phyloP scores from a whole-genome alignment of 2,888 invertebrate species.

The Lasioglossum malachurum region DNA sequence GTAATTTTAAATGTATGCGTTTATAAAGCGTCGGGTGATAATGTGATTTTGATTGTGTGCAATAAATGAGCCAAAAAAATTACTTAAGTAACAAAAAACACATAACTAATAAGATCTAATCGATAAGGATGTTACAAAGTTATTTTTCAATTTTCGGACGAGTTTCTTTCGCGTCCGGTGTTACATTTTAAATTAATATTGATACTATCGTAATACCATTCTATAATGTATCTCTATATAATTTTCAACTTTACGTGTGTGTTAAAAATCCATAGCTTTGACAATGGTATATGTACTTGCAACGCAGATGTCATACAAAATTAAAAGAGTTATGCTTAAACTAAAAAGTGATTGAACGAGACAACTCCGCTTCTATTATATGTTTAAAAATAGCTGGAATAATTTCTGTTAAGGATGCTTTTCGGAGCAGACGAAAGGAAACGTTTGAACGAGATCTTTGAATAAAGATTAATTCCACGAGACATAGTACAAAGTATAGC shows the following conservation, averaged over 20 bases:
- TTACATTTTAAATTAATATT: slow-evolving; percentile 13
- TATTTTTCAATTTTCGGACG: slow-evolving; percentile 23
- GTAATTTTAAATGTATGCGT: slow-evolving; percentile 9
- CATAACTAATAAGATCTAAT: slow-evolving; percentile 4
- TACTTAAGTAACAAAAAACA: slow-evolving; percentile 21
- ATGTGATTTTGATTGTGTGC: slow-evolving; percentile 23
- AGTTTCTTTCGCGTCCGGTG: slow-evolving; percentile 16
- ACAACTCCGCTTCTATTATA: background rate
- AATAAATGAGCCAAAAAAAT: slow-evolving; percentile 35
- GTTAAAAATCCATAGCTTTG: slow-evolving; percentile 3
- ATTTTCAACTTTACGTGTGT: slow-evolving; percentile 6
- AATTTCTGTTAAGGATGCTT: background rate
- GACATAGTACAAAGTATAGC: slow-evolving; percentile 37
- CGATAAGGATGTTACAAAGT: background rate
- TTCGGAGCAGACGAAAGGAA: background rate
- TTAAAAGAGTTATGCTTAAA: slow-evolving; percentile 4
- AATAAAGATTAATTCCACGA: slow-evolving; percentile 11
- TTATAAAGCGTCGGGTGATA: slow-evolving; percentile 31
- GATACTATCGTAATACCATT: slow-evolving; percentile 14
- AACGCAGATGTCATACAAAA: background rate
- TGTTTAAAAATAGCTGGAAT: background rate
- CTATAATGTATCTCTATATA: slow-evolving; percentile 9
- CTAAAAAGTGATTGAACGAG: background rate
- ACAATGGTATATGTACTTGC: background rate
- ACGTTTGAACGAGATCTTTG: slow-evolving; percentile 18